Base-by-base conservation (phyloP, 2,888 invertebrate genomes). In the Troilus luridus region DNA sequence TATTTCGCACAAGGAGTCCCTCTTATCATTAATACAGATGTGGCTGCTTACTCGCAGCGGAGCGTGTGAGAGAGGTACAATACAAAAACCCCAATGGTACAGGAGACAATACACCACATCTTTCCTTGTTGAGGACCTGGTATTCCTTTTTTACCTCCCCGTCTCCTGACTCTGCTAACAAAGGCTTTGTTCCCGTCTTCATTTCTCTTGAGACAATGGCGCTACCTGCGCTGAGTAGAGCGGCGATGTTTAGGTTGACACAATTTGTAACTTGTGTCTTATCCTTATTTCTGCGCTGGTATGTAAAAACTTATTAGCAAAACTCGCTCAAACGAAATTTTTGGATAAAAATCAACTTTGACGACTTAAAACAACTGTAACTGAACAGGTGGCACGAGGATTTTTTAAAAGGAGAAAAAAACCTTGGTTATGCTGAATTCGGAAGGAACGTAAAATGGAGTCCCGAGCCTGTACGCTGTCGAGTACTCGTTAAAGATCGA, bases 221-320 rank as follows among this genome's bases (percentile, higher is more conserved):
- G 19, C 24, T 14, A 24, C 9, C 72, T 72, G 12, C 72, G 17
- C 10, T 77, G 72, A 77, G 27, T 41, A 41, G 41, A 77, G 27
- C 72, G 24, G 27, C 72, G 14, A 14, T 67, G 14, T 77, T 17
- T 19, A 19, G 17, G 10, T 0, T 17, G 72, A 17, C 17, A 41
- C 41, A 77, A 77, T 77, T 77, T 17, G 72, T 77, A 19, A 77
- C 72, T 77, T 77, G 12, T 67, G 67, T 24, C 67, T 67, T 27
- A 17, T 77, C 27, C 64, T 6, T 9, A 27, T 67, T 2, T 9
- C 14, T 5, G 72, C 9, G 27, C 41, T 9, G 41, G 27, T 67
- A 41, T 41, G 41, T 1, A 41, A 41, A 41, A 41, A 41, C 2
- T 41, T 41, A n/a, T n/a, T n/a, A 41, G 2, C 41, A 41, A 41